These are phyloP conservation scores for Drosophila eohydei DNA, from an alignment of 2,888 invertebrate genomes.

Conservation along the genomic window DNA sequence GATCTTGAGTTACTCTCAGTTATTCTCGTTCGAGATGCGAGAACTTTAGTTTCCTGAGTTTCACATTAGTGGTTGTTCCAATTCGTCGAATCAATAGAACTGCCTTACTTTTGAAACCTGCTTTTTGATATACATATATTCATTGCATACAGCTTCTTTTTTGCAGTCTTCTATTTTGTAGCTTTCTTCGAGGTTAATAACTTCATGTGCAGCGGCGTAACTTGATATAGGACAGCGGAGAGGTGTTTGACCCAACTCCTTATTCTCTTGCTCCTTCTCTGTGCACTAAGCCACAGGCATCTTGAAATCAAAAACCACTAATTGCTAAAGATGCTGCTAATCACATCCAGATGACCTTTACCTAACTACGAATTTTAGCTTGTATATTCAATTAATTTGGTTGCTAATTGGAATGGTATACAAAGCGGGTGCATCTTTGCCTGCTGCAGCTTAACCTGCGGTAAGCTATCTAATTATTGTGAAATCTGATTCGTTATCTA, in stretches of 20 bases:
- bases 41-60: slow-evolving; percentile 4
- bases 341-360: slow-evolving; percentile 33
- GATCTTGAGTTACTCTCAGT: slow-evolving; percentile 58
- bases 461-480: slow-evolving; percentile 17
- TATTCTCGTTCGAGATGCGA: not conserved
- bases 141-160: slow-evolving; percentile 23
- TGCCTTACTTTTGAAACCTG: not conserved
- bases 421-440: slow-evolving; percentile 2
- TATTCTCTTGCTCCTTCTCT: slow-evolving; percentile 9
- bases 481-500: slow-evolving; percentile 6
- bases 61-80: slow-evolving; percentile 28
- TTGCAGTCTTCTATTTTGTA: not conserved
- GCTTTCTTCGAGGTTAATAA: slow-evolving; percentile 57
- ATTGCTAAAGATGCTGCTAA: slow-evolving; percentile 30
- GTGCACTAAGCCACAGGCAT: slow-evolving; percentile 8
- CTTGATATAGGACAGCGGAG: slow-evolving; percentile 47
- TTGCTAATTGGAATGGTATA: slow-evolving; percentile 2
- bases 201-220: slow-evolving; percentile 57
- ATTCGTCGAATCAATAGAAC: slow-evolving; percentile 1
- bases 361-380: slow-evolving; percentile 7
- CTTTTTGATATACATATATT: not conserved
- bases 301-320: slow-evolving; percentile 43
- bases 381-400: not conserved
- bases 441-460: not conserved
- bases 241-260: slow-evolving; percentile 64